These are phyloP conservation scores for Julus scanicus DNA, from an alignment of 2,888 invertebrate genomes.

Conservation along the genomic window DNA sequence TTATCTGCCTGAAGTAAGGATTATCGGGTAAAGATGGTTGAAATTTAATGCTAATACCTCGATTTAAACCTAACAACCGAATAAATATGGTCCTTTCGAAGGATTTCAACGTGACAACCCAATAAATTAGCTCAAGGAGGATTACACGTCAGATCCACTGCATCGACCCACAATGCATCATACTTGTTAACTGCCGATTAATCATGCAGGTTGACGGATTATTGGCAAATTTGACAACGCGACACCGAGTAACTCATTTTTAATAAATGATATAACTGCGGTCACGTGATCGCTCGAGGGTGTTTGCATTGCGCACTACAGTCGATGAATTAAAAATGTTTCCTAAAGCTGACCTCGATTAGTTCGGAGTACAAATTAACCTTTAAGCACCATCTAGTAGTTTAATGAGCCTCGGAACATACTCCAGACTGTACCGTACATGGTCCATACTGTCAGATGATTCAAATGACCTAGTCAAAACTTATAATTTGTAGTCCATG, in stretches of 20 bases:
- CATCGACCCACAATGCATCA: neutral
- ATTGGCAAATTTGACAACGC: neutral
- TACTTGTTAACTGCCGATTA: neutral
- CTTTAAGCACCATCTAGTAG: no score
- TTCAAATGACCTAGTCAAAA: no score
- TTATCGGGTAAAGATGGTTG: neutral
- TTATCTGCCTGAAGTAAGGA: no score
- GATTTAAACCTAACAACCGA: neutral
- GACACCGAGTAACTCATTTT: neutral
- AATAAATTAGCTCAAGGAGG: neutral
- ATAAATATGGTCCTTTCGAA: neutral
- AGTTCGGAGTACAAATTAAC: no score
- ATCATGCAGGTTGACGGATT: neutral
- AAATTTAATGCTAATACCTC: neutral
- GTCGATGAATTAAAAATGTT: no score
- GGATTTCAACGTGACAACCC: neutral
- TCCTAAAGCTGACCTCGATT: no score
- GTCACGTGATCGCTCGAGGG: neutral
- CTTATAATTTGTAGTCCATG: no score
- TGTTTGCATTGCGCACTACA: no score
- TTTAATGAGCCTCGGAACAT: no score
- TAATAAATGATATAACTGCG: slow-evolving; percentile 14
- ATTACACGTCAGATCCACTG: neutral
- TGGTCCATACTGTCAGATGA: no score
- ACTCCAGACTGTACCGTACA: no score